phyloP scores from a whole-genome alignment of 2,797 vertebrate species.

The Helostoma temminkii region DNA sequence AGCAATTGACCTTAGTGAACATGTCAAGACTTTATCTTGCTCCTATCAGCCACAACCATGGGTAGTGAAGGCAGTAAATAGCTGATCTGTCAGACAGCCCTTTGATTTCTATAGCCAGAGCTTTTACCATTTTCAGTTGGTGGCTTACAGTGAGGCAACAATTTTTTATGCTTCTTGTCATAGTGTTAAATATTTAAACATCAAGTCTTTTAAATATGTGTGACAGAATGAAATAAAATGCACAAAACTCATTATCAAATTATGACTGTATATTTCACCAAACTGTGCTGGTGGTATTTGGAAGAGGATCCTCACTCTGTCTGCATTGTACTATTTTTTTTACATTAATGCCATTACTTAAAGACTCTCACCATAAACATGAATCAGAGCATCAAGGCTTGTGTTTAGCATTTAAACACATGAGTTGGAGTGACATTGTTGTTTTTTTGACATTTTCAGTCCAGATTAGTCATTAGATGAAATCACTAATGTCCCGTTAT shows the following conservation, averaged over 20 bases:
- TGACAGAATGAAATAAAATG: conserved; percentile 36
- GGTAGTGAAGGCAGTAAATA: conserved; percentile 70
- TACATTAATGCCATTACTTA: conserved; percentile 8
- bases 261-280: conserved; percentile 18
- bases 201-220: conserved; percentile 40
- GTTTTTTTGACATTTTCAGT: conserved; percentile 17
- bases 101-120: conserved; percentile 58
- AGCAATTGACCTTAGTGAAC: conserved; percentile 79
- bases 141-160: conserved; percentile 10
- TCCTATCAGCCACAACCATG: conserved; percentile 72
- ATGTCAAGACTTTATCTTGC: conserved; percentile 79
- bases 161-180: conserved; percentile 34
- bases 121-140: conserved; percentile 30
- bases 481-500: conserved; percentile 27
- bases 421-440: conserved; percentile 10
- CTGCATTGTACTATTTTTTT: conserved; percentile 10
- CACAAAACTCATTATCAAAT: conserved; percentile 41
- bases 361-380: conserved; percentile 9
- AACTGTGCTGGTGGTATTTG: conserved; percentile 18
- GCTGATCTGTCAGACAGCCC: conserved; percentile 51
- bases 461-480: conserved; percentile 27
- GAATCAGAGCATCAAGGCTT: conserved; percentile 28
- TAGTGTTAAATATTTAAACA: conserved; percentile 46
- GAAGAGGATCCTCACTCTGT: conserved; percentile 4
- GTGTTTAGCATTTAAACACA: conserved; percentile 11